Evolutionary conservation across 2,888 invertebrate species (phyloP).

Genomic region (Odontocerum albicorne): DNA sequence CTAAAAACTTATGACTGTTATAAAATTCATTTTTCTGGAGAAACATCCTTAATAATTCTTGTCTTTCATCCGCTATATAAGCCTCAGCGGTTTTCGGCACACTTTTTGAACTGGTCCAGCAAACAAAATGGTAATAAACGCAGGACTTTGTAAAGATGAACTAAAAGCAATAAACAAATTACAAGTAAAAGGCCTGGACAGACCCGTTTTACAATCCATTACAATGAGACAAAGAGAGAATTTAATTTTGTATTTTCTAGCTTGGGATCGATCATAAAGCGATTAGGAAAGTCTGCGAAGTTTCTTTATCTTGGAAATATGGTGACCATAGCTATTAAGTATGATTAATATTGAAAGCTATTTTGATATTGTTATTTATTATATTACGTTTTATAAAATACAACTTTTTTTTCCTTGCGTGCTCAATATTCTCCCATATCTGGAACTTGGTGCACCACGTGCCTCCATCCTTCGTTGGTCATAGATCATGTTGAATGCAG

Average conservation of each 20-base stretch:
- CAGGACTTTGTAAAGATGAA: conserved; percentile 7
- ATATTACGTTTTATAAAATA: too few species aligned
- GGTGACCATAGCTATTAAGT: too few species aligned
- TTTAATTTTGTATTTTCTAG: background rate
- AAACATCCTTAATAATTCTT: conserved; percentile 4
- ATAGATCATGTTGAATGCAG: too few species aligned
- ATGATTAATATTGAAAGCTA: too few species aligned
- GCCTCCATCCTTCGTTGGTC: too few species aligned
- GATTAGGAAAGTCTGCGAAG: conserved; percentile 15
- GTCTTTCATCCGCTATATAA: background rate
- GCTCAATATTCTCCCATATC: too few species aligned
- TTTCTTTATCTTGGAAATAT: background rate
- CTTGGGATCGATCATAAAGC: conserved; percentile 12
- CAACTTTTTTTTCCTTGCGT: too few species aligned
- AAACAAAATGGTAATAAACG: conserved; percentile 13
- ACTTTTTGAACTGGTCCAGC: conserved; percentile 8
- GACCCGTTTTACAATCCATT: background rate
- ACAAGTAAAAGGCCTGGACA: conserved; percentile 6
- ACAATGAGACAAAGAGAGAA: conserved; percentile 9
- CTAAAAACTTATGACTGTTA: conserved; percentile 17
- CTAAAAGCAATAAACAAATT: conserved; percentile 19
- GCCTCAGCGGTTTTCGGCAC: conserved; percentile 18
- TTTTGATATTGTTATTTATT: too few species aligned
- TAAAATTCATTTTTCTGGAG: conserved; percentile 9
- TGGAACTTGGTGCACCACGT: too few species aligned